Base-by-base conservation (phyloP, 2,888 invertebrate species). In the Acrobasis consociella region DNA sequence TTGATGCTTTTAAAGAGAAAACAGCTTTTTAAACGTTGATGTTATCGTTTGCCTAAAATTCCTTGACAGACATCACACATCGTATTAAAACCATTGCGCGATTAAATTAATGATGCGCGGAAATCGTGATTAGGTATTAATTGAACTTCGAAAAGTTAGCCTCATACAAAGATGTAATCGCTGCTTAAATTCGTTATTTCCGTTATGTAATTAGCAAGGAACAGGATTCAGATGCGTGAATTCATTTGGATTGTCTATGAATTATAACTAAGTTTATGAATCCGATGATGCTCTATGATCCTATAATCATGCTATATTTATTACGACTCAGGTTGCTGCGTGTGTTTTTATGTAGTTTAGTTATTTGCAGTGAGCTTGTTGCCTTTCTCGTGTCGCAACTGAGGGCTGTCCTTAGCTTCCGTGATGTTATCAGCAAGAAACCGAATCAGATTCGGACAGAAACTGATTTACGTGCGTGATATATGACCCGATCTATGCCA, bases 401-500 rank as follows among this genome's bases (percentile, higher is more conserved):
- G 31, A 31, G 31, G 7, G 31, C 31, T 7, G 31, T 31, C 8
- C 31, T 31, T 31, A 5, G 17, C 55, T 56, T 56, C 46, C 42
- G 56, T 42, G 56, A 56, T 22, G 37, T 15, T 59, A 59, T 61
- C 58, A 53, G 58, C 60, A 59, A 63, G 31, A 53, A 50, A 31
- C 1, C 22, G 1, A 3, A 22, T 53, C 72, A 75, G 56, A 42
- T 46, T 56, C 22, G 17, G 22, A 51, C 51, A 62, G 69, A 69
- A 69, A 70, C 68, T 65, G 71, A 74, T 75, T 74, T 71, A 69
- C 70, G 70, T 63, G 69, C 73, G 69, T 72, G 75, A 75, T 73
- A 75, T 68, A 68, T 63, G 69, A 71, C 66, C 76, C 64, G 69
- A 73, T 31, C 8, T 31, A 0, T 31, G 31, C 31, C 8, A 7